Evolutionary conservation across 2,113 vertebrate species (phyloP).

Genomic region (Terrapene triunguis): DNA sequence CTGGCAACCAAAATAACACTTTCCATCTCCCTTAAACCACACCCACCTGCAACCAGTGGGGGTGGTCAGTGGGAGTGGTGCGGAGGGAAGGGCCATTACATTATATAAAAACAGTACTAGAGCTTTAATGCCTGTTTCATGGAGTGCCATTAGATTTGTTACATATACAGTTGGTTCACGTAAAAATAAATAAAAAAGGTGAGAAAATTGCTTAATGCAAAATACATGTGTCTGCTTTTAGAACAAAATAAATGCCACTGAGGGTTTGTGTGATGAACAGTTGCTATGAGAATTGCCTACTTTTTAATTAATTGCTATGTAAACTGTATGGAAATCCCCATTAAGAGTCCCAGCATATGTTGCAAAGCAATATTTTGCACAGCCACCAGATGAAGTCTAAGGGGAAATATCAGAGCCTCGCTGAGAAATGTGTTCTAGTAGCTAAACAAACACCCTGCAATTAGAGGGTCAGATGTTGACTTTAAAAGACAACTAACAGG

Average conservation of each 20-base stretch:
- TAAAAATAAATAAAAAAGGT: not conserved
- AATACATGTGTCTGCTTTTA: not conserved
- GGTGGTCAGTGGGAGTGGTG: not conserved
- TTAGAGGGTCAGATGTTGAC: conserved; percentile 3
- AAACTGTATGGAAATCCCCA: not conserved
- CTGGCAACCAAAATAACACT: not conserved
- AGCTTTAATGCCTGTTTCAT: not conserved
- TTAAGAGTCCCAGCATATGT: not conserved
- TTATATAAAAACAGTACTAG: not conserved
- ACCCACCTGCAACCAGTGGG: not conserved
- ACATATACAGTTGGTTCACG: not conserved
- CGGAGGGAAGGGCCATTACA: not conserved
- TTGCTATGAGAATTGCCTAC: not conserved
- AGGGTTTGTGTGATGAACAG: not conserved
- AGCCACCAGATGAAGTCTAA: conserved; percentile 14
- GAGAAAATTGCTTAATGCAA: not conserved
- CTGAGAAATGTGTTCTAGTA: not conserved
- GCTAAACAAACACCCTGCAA: conserved; percentile 12
- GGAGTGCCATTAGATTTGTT: not conserved
- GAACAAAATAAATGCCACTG: not conserved
- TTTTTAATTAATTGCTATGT: conserved; percentile 30
- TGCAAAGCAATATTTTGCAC: not conserved
- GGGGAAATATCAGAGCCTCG: conserved; percentile 26
- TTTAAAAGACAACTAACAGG: not conserved
- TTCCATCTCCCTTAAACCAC: not conserved